Evolutionary conservation across 2,888 invertebrate genomes (phyloP).

Genomic region (Drosophila rellima): DNA sequence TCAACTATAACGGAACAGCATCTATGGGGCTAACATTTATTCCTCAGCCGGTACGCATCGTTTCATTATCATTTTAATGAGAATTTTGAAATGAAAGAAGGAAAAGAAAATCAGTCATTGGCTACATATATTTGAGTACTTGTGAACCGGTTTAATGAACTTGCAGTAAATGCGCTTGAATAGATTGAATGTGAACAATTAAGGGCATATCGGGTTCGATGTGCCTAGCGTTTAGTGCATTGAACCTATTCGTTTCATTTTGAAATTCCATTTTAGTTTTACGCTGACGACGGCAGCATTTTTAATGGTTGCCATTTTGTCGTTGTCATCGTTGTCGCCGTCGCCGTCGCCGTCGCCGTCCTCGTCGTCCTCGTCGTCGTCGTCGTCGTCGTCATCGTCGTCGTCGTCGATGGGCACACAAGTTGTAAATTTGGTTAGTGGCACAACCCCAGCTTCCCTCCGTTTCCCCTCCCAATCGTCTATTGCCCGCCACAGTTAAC

Average conservation of each 20-base stretch:
- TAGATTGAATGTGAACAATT: slow-evolving; percentile 8
- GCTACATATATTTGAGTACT: neutral
- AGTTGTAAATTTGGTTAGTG: slow-evolving; percentile 74
- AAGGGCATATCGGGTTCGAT: slow-evolving; percentile 50
- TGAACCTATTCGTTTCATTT: slow-evolving; percentile 54
- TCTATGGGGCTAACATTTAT: no score
- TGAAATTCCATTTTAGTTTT: slow-evolving; percentile 58
- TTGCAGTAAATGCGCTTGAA: neutral
- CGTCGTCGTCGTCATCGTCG: slow-evolving; percentile 28
- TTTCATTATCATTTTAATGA: neutral
- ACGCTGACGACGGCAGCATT: slow-evolving; percentile 58
- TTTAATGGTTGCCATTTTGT: slow-evolving; percentile 69
- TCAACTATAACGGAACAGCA: no score
- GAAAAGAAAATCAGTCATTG: neutral
- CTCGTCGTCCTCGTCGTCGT: slow-evolving; percentile 1
- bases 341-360: slow-evolving; percentile 5
- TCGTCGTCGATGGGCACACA: slow-evolving; percentile 43
- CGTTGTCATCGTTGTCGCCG: neutral
- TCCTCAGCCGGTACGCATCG: no score
- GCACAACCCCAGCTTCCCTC: slow-evolving; percentile 5
- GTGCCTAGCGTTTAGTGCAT: slow-evolving; percentile 40
- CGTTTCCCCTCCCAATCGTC: neutral
- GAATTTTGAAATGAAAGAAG: neutral
- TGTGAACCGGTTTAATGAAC: slow-evolving; percentile 10
- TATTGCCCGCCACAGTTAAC: slow-evolving; percentile 22